phyloP scores from a whole-genome alignment of 2,797 vertebrate species.

The Sebastes jordani region DNA sequence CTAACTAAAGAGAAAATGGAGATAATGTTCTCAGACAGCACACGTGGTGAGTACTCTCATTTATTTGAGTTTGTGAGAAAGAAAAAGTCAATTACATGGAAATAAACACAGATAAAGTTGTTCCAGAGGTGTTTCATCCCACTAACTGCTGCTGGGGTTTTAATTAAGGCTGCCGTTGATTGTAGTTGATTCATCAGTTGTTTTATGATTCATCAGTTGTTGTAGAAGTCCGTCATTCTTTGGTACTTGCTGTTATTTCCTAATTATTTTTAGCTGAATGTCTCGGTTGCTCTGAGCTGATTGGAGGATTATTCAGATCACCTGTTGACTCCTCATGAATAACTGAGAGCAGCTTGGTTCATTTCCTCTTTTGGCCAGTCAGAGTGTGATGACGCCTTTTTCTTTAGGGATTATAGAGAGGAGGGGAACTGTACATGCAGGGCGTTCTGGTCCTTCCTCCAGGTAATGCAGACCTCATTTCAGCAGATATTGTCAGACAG shows the following conservation, averaged over 20 bases:
- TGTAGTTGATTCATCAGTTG: background rate
- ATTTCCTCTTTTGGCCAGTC: no score
- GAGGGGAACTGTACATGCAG: no score
- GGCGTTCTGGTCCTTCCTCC: no score
- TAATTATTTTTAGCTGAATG: no score
- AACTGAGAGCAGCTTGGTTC: no score
- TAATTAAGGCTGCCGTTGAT: background rate
- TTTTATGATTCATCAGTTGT: background rate
- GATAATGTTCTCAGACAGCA: background rate
- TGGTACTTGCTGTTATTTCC: background rate
- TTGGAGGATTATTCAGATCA: no score
- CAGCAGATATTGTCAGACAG: no score
- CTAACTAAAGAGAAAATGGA: background rate
- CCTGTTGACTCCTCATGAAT: no score
- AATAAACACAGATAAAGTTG: background rate
- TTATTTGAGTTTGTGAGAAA: background rate
- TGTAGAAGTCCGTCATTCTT: background rate
- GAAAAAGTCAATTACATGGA: background rate
- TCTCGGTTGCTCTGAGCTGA: no score
- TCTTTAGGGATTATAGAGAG: no score
- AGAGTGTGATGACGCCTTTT: no score
- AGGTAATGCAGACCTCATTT: no score
- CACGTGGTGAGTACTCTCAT: background rate
- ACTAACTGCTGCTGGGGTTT: background rate
- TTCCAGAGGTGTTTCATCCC: background rate